Evolutionary conservation across 2,797 vertebrate genomes (phyloP).

Genomic region (Hoplostethus mediterraneus): DNA sequence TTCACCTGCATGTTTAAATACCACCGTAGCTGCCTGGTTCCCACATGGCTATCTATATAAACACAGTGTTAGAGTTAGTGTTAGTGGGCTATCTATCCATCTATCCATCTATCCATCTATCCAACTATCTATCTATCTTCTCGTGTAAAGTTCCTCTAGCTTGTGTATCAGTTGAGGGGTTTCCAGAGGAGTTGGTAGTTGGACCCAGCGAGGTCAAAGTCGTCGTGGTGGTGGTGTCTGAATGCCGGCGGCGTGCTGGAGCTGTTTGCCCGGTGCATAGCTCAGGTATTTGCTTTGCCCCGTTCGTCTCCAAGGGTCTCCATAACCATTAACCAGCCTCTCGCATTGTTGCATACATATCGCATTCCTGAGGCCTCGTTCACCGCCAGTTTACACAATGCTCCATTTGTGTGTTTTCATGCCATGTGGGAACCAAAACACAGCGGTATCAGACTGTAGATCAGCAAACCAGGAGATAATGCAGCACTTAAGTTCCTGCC

Average conservation of each 20-base stretch:
- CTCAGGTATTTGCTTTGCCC: slow-evolving; percentile 73
- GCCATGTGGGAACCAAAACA: slow-evolving; percentile 65
- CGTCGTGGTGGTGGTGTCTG: slow-evolving; percentile 31
- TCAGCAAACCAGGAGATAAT: slow-evolving; percentile 36
- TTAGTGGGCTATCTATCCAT: too few species aligned
- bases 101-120: neutral
- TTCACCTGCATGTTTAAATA: slow-evolving; percentile 47
- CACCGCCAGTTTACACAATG: slow-evolving; percentile 62
- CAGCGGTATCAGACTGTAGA: slow-evolving; percentile 44
- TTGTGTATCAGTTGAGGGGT: neutral
- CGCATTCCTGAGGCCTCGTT: slow-evolving; percentile 76
- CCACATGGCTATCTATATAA: slow-evolving; percentile 6
- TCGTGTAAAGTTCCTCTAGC: too few species aligned
- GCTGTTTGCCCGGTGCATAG: slow-evolving; percentile 62
- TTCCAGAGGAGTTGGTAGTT: neutral
- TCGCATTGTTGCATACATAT: slow-evolving; percentile 60
- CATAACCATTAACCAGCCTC: slow-evolving; percentile 81
- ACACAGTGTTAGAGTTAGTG: too few species aligned
- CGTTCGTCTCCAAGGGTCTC: slow-evolving; percentile 58
- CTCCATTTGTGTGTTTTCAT: slow-evolving; percentile 59
- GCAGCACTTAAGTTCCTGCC: slow-evolving; percentile 13
- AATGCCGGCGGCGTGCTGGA: slow-evolving; percentile 49
- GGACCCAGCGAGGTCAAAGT: slow-evolving; percentile 47
- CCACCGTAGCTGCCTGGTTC: neutral
- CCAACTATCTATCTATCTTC: neutral